Evolutionary conservation across 2,113 vertebrate genomes (phyloP).

Genomic region (Myotis brandtii): DNA sequence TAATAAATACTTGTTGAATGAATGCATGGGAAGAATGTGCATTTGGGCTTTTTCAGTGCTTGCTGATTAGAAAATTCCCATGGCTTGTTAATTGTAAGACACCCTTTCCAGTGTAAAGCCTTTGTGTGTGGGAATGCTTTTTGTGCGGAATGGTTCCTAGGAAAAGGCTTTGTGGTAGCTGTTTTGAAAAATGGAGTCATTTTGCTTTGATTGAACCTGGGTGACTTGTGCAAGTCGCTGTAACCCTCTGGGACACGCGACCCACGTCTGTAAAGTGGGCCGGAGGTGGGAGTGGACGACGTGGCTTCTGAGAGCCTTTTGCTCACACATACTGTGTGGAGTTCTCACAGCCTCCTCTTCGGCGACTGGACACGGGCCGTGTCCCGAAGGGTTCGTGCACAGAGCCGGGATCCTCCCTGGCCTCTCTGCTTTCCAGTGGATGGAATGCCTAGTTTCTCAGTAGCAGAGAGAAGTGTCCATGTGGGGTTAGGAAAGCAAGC

Average conservation of each 20-base stretch:
- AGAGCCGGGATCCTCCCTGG: background rate
- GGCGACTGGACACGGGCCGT: fast-evolving
- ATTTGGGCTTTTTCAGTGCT: background rate
- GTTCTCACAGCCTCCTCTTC: background rate
- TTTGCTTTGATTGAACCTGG: background rate
- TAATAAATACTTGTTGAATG: background rate
- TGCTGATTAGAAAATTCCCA: background rate
- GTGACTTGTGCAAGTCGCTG: background rate
- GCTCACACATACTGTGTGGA: background rate
- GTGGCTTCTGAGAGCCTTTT: background rate
- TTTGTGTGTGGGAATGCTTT: background rate
- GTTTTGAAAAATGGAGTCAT: constrained; percentile 53
- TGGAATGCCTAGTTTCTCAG: background rate
- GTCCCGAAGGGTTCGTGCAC: background rate
- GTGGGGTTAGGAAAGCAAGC: constrained; percentile 53
- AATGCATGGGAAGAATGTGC: background rate
- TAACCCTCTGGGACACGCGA: background rate
- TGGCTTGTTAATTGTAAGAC: background rate
- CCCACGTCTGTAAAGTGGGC: background rate
- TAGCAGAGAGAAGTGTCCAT: constrained; percentile 10
- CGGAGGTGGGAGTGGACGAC: background rate
- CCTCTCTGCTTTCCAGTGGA: background rate
- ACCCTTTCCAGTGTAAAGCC: constrained; percentile 44
- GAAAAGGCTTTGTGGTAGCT: background rate
- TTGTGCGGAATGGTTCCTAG: background rate